A percentile compares a stretch with the other conserved stretches of the same genome.
These are phyloP conservation scores for Mobula birostris DNA, from an alignment of 2,113 vertebrate species.

Conservation along the genomic window DNA sequence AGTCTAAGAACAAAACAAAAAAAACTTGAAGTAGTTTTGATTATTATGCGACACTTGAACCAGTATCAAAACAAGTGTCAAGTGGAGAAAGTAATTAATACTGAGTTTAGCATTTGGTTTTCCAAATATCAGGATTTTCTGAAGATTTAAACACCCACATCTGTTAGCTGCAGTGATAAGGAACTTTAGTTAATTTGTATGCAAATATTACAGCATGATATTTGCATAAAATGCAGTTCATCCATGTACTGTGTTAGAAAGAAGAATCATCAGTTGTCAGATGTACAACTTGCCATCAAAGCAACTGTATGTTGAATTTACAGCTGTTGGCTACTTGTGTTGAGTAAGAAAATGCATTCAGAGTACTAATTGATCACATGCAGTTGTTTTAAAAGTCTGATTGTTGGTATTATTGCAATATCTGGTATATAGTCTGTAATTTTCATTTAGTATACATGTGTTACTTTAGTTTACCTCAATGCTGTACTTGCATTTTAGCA, in stretches of 20 bases:
- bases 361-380: not conserved
- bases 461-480: not conserved
- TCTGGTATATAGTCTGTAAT: not conserved
- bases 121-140: not conserved
- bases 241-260: not conserved
- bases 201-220: not conserved
- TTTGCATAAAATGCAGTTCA: not conserved
- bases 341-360: not conserved
- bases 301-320: not conserved
- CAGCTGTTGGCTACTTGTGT: not conserved
- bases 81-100: not conserved
- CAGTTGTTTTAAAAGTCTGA: not conserved
- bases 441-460: not conserved
- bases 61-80: not conserved
- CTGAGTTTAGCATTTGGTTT: not conserved
- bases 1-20: too few relatives aligned
- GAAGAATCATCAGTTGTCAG: not conserved
- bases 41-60: not conserved
- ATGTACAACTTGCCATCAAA: not conserved
- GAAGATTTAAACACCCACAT: not conserved
- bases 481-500: not conserved
- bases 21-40: too few relatives aligned
- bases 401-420: not conserved
- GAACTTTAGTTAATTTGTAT: not conserved
- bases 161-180: not conserved